Evolutionary conservation across 1,140 invertebrate genomes (phyloP).

Genomic region (Sycophila sp.): DNA sequence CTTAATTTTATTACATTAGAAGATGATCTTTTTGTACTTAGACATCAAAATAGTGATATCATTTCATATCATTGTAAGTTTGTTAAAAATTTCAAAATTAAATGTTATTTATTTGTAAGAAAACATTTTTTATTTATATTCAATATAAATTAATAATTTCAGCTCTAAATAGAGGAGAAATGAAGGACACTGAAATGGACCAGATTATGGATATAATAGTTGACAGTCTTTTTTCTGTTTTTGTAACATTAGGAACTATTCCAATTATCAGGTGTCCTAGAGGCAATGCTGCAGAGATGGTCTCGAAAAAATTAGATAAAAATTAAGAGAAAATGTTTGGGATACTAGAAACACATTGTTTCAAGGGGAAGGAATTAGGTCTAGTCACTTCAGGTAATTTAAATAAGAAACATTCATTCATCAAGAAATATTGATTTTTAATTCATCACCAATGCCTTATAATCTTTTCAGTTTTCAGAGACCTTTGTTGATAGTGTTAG

Average conservation of each 20-base stretch:
- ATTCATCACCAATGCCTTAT: neutral
- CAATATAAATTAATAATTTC: constrained; percentile 14
- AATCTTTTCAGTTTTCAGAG: constrained; percentile 82
- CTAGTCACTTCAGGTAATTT: constrained; percentile 72
- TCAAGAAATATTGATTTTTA: constrained; percentile 5
- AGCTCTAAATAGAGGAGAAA: constrained; percentile 95
- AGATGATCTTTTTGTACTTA: constrained; percentile 96
- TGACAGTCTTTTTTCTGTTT: constrained; percentile 96
- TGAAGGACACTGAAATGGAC: constrained; percentile 97
- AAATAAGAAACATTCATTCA: constrained; percentile 21
- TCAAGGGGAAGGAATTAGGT: constrained; percentile 81
- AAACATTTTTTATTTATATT: too few species aligned
- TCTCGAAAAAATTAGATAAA: constrained; percentile 96
- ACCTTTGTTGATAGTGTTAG: constrained; percentile 91
- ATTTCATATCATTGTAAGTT: constrained; percentile 91
- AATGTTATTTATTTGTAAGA: too few species aligned
- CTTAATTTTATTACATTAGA: constrained; percentile 98
- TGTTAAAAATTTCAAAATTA: too few species aligned
- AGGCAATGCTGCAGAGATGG: constrained; percentile 98
- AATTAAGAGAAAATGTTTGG: constrained; percentile 94
- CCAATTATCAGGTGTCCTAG: constrained; percentile 95
- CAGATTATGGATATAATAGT: constrained; percentile 93
- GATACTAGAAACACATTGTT: constrained; percentile 97
- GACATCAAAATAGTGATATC: constrained; percentile 89
- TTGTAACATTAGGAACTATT: constrained; percentile 93